Percentiles rank a stretch among this genome's conserved stretches.
Evolutionary conservation across 2,888 invertebrate species (phyloP).

Genomic region (Dicyrtomina minuta): DNA sequence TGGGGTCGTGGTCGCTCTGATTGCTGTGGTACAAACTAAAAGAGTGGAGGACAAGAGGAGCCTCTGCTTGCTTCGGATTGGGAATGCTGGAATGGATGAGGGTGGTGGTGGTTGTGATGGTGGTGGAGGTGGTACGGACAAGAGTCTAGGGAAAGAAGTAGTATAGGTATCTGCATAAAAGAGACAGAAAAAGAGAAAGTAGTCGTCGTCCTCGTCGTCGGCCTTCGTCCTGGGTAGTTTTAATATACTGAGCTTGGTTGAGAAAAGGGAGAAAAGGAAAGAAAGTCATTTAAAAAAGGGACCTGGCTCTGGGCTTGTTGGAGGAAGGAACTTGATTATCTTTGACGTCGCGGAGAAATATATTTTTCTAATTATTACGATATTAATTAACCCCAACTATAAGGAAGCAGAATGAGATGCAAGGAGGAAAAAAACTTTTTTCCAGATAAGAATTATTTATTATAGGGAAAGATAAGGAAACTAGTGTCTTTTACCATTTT

Average conservation of each 20-base stretch:
- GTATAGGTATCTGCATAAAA: neutral
- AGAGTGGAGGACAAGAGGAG: no score
- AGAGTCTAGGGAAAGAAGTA: constrained; percentile 13
- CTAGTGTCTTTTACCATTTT: constrained; percentile 27
- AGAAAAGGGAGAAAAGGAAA: constrained; percentile 6
- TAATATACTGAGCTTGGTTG: no score
- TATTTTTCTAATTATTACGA: constrained; percentile 49
- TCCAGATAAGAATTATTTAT: constrained; percentile 36
- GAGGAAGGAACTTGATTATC: constrained; percentile 38
- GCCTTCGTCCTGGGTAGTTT: neutral
- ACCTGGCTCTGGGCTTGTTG: constrained; percentile 17
- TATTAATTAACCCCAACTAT: constrained; percentile 47
- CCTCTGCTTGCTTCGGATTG: no score
- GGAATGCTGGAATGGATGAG: neutral
- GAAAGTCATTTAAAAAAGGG: constrained; percentile 25
- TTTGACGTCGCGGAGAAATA: constrained; percentile 45
- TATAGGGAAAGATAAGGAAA: constrained; percentile 32
- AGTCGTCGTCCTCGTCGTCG: no score
- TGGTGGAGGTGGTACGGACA: neutral
- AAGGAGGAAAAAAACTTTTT: constrained; percentile 31
- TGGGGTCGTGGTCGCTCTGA: no score
- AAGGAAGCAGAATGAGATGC: constrained; percentile 28
- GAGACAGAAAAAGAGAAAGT: constrained; percentile 2
- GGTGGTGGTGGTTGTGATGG: neutral
- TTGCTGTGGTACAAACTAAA: no score